A percentile compares a stretch with the other conserved stretches of the same genome.
Evolutionary conservation across 2,113 vertebrate genomes (phyloP).

Genomic region (Eolophus roseicapilla): DNA sequence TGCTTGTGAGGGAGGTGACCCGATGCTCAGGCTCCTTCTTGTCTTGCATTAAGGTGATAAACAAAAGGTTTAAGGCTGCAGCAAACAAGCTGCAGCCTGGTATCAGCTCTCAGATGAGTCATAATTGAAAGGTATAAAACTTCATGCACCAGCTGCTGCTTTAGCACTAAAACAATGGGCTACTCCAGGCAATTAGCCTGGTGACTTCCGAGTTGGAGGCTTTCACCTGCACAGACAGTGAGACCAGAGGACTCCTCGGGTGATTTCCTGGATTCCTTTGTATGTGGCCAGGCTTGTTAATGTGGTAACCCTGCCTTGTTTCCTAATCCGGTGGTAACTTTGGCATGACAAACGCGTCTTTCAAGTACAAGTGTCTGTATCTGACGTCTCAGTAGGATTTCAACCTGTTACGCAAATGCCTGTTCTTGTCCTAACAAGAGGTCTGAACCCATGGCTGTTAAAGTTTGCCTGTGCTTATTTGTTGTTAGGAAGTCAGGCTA

Average conservation of each 20-base stretch:
- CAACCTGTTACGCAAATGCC: not conserved
- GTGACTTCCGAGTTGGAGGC: not conserved
- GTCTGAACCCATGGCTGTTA: not conserved
- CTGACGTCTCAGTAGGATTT: not conserved
- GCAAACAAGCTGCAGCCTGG: constrained; percentile 9
- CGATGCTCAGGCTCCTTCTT: constrained; percentile 26
- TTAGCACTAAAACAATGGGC: not conserved
- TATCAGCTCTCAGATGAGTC: constrained; percentile 9
- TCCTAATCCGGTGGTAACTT: not conserved
- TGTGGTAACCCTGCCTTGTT: not conserved
- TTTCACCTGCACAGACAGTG: not conserved
- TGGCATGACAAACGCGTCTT: not conserved
- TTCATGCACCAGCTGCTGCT: constrained; percentile 5
- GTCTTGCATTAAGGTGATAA: constrained; percentile 4
- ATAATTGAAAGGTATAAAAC: not conserved
- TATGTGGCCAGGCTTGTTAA: not conserved
- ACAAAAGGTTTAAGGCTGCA: not conserved
- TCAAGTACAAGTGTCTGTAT: not conserved
- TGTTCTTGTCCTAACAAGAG: not conserved
- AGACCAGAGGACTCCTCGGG: not conserved
- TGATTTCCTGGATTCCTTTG: constrained; percentile 11
- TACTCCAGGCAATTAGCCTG: not conserved
- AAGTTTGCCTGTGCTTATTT: not conserved
- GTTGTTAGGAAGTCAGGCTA: not conserved
- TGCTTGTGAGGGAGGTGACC: not conserved